Evolutionary conservation across 1,140 invertebrate species (phyloP).

Genomic region (Leucophenga varia): DNA sequence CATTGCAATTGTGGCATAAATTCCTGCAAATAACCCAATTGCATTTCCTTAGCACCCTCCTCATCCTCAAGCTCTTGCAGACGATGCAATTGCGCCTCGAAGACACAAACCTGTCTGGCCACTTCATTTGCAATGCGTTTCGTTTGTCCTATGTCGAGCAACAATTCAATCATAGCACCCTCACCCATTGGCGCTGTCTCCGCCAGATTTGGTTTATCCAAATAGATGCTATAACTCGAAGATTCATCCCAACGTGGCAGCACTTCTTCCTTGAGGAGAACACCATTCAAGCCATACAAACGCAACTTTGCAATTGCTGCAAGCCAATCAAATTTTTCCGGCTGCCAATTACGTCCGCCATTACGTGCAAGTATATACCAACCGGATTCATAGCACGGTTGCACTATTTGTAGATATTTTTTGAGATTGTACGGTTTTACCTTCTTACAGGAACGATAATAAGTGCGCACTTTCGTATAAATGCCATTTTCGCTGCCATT

Average conservation of each 20-base stretch:
- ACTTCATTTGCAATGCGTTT: slow-evolving; percentile 42
- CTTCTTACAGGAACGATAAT: slow-evolving; percentile 47
- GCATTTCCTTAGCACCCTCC: slow-evolving; percentile 44
- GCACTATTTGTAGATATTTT: slow-evolving; percentile 41
- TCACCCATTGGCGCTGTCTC: slow-evolving; percentile 46
- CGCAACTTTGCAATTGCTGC: slow-evolving; percentile 35
- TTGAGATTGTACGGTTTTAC: slow-evolving; percentile 50
- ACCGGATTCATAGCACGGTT: slow-evolving; percentile 22
- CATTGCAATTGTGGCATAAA: slow-evolving; percentile 41
- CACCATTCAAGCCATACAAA: slow-evolving; percentile 40
- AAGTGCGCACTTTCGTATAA: slow-evolving; percentile 30
- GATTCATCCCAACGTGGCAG: slow-evolving; percentile 49
- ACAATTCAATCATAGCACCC: slow-evolving; percentile 44
- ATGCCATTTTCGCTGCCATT: slow-evolving; percentile 17
- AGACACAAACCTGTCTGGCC: slow-evolving; percentile 34
- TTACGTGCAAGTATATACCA: slow-evolving; percentile 38
- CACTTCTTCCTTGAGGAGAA: slow-evolving; percentile 39
- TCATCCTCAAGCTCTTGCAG: slow-evolving; percentile 46
- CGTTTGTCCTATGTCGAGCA: slow-evolving; percentile 47
- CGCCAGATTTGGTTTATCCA: slow-evolving; percentile 37
- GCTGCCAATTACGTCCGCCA: slow-evolving; percentile 30
- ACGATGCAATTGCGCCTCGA: slow-evolving; percentile 40
- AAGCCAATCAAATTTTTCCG: slow-evolving; percentile 40
- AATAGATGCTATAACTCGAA: slow-evolving; percentile 33
- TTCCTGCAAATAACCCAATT: slow-evolving; percentile 38